Conservation (phyloP, 2,797 vertebrate species). For the Mormyrops boulengeri region DNA sequence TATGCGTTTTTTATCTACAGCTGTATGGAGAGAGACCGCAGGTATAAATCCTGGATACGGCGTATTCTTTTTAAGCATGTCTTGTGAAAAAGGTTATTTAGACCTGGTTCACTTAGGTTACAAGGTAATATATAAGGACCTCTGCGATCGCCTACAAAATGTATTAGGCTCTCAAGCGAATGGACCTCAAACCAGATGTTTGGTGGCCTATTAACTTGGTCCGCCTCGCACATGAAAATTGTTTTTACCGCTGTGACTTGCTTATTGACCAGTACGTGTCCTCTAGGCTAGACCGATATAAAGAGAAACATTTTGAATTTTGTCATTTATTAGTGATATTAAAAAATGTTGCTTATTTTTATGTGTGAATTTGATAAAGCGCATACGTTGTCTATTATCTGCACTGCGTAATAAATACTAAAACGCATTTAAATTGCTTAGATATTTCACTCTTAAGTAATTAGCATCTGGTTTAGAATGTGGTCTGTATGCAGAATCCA, state of each 20-base stretch:
- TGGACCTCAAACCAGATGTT: slow-evolving; percentile 1
- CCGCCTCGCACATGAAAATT: background rate
- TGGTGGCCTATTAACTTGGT: background rate
- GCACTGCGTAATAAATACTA: background rate
- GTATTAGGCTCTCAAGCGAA: background rate
- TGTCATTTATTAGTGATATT: background rate
- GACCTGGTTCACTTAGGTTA: background rate
- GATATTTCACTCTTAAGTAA: background rate
- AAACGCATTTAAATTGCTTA: background rate
- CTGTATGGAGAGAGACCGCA: background rate
- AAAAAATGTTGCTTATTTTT: background rate
- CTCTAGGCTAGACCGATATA: background rate
- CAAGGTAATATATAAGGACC: background rate
- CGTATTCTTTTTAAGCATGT: background rate
- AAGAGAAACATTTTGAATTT: background rate
- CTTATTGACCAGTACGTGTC: background rate
- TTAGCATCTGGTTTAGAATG: background rate
- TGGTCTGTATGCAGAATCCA: background rate
- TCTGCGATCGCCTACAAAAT: background rate
- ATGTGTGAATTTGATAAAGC: background rate
- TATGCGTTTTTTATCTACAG: background rate
- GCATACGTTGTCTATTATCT: background rate
- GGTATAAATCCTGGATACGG: background rate
- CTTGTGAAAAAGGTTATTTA: background rate
- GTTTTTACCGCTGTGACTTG: background rate